Evolutionary conservation across 2,888 invertebrate genomes (phyloP).

Genomic region (Agriopis aurantiaria): DNA sequence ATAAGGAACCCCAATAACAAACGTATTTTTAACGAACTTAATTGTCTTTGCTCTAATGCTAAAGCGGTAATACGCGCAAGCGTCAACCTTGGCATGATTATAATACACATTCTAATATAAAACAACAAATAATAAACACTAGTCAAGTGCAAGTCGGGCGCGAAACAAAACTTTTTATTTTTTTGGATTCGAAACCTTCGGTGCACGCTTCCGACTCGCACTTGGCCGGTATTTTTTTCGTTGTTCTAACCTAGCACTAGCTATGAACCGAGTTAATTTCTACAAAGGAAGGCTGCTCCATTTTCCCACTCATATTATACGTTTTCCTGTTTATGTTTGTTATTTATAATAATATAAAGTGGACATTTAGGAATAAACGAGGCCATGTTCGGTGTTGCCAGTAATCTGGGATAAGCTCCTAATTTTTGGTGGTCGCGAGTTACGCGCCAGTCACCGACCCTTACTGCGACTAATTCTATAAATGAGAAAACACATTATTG

Average conservation of each 20-base stretch:
- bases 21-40: too few relatives aligned
- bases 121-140: too few relatives aligned
- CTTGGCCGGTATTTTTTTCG: too few relatives aligned
- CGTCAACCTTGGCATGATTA: too few relatives aligned
- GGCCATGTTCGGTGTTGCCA: slow-evolving; percentile 61
- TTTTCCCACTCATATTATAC: slow-evolving; percentile 1
- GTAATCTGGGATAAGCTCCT: slow-evolving; percentile 70
- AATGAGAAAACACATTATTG: slow-evolving; percentile 50
- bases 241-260: neutral
- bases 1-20: too few relatives aligned
- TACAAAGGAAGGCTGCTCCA: neutral
- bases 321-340: slow-evolving; percentile 39
- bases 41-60: too few relatives aligned
- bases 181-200: too few relatives aligned
- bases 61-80: too few relatives aligned
- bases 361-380: slow-evolving; percentile 55
- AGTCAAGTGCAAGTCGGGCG: too few relatives aligned
- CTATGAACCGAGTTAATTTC: neutral
- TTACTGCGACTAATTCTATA: slow-evolving; percentile 47
- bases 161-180: too few relatives aligned
- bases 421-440: slow-evolving; percentile 66
- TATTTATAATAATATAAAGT: slow-evolving; percentile 51
- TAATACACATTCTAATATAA: too few relatives aligned
- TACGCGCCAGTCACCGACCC: slow-evolving; percentile 55
- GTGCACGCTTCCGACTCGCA: too few relatives aligned